Evolutionary conservation across 2,797 vertebrate genomes (phyloP), one percentile per base, ranked within the genome.

Genomic region (Apogon talboti): DNA sequence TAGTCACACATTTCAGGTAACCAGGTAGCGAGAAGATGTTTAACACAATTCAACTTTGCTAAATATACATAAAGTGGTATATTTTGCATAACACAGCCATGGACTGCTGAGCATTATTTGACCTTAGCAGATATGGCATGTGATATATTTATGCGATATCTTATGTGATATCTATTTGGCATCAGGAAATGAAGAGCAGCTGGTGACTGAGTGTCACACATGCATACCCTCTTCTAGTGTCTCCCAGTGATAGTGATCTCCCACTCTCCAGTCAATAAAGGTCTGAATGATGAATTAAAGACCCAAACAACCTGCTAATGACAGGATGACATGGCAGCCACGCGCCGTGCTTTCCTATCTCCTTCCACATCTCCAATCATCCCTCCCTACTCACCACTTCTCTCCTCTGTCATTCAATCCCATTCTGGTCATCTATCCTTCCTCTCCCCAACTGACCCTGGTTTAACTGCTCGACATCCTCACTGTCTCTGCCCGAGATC

Each of bases 221-320:
- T 43, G 18, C 61, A 42, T 49, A 42, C 37, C 4, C 58, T 63
- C 73, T 35, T 71, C 75, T 71, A 54, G 74, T 65, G 71, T 79
- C 86, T 84, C 51, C 60, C 35, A 11, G 63, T 76, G 91, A 92
- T 91, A 90, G 86, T 46, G 80, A 90, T 92, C 91, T 87, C 75
- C 78, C 76, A 72, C 88, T 88, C 86, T 85, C 78, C 71, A 87
- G 87, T 91, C 87, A 92, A 91, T 91, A 92, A 92, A 90, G 85
- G 88, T 84, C 78, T 83, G 74, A 87, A 90, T 90, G 87, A 91
- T 92, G 75, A 90, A 92, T 92, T 90, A 89, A 92, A 89, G 85
- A 84, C 79, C 87, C 79, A 87, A 91, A 92, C 89, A 92, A 88
- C 81, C 82, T 73, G 81, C 88, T 91, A 90, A 92, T 91, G 90